Percentiles rank a stretch among this genome's conserved stretches.
phyloP scores from a whole-genome alignment of 2,113 vertebrate species.

The Numida meleagris region DNA sequence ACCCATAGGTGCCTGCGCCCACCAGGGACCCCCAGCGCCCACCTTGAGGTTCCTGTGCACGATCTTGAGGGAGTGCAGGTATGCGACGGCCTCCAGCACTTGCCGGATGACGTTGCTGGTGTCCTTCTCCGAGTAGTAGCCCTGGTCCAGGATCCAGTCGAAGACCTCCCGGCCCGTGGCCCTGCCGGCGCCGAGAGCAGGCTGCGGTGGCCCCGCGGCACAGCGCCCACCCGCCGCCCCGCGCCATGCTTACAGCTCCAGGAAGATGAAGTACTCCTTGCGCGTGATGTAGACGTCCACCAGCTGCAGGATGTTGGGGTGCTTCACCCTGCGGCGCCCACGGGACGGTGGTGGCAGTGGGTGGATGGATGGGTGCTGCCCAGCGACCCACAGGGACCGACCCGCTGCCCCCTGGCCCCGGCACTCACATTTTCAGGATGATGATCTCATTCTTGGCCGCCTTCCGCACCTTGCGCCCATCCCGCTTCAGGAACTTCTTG shows the following conservation, averaged over 20 bases:
- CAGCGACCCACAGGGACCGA: not conserved
- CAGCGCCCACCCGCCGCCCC: fast-evolving
- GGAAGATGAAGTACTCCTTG: constrained; percentile 97
- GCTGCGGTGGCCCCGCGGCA: not conserved
- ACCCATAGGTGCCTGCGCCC: not conserved
- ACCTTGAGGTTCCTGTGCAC: constrained; percentile 99
- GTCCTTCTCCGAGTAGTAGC: constrained; percentile 96
- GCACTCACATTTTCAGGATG: constrained; percentile 96
- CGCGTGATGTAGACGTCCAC: constrained; percentile 97
- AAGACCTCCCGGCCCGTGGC: constrained; percentile 98
- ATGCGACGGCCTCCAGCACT: constrained; percentile 96
- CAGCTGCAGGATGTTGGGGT: constrained; percentile 95
- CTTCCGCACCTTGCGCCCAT: constrained; percentile 96
- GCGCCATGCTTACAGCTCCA: constrained; percentile 91
- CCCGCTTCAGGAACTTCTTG: constrained; percentile 97
- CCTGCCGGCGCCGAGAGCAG: constrained; percentile 64
- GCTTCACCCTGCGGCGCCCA: constrained; percentile 88
- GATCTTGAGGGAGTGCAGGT: constrained; percentile 94
- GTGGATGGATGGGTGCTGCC: not conserved
- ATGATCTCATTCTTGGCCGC: constrained; percentile 98
- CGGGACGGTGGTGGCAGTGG: not conserved
- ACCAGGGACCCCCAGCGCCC: not conserved
- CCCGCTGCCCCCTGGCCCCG: not conserved
- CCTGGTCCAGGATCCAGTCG: constrained; percentile 99
- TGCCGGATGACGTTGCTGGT: constrained; percentile 98